A percentile compares a stretch with the other conserved stretches of the same genome.
Evolutionary conservation across 2,888 invertebrate genomes (phyloP).

Genomic region (Philereme vetulata): DNA sequence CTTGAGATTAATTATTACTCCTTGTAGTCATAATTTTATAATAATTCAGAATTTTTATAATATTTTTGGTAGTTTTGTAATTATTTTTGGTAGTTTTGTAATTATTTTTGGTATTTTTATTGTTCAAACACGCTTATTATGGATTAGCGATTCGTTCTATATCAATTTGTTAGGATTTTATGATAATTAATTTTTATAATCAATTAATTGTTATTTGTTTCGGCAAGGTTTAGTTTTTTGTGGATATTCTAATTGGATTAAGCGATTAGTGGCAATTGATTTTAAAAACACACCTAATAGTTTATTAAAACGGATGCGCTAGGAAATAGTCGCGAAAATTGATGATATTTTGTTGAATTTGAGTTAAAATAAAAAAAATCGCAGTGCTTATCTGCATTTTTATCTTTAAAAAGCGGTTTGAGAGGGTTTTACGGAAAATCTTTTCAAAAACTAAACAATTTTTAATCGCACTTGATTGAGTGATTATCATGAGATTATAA

Average conservation of each 20-base stretch:
- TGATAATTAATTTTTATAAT: slow-evolving; percentile 19
- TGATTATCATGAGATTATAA: no score
- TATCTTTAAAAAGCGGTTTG: no score
- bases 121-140: slow-evolving; percentile 24
- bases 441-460: no score
- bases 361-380: not conserved
- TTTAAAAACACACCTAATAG: not conserved
- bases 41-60: not conserved
- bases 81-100: slow-evolving; percentile 30
- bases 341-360: not conserved
- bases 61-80: slow-evolving; percentile 31
- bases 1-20: slow-evolving; percentile 53
- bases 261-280: slow-evolving; percentile 11
- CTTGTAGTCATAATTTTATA: slow-evolving; percentile 44
- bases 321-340: not conserved
- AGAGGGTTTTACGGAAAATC: no score
- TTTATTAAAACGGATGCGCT: not conserved
- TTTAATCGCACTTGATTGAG: no score
- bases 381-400: no score
- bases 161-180: slow-evolving; percentile 23
- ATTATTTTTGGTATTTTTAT: slow-evolving; percentile 30
- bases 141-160: slow-evolving; percentile 31
- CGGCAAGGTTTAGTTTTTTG: not conserved
- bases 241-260: slow-evolving; percentile 20
- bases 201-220: slow-evolving; percentile 7